These are phyloP conservation scores for Phaonia tiefii DNA, from an alignment of 2,888 invertebrate species.

Conservation along the genomic window DNA sequence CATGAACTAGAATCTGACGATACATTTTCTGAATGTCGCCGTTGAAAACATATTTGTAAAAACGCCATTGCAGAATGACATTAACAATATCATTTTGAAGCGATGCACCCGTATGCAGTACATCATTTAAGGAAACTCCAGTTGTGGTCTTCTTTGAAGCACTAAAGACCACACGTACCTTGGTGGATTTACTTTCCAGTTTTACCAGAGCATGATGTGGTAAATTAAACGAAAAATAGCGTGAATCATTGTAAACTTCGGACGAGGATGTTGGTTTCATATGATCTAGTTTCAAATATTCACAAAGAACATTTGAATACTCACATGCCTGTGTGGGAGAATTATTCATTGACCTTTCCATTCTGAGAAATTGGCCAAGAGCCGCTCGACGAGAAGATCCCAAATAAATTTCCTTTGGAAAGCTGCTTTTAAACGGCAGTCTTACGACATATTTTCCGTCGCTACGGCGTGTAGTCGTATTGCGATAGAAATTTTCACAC, in stretches of 20 bases:
- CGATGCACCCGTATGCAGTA: constrained; percentile 54
- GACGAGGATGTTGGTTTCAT: background rate
- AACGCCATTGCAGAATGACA: constrained; percentile 40
- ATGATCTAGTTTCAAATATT: constrained; percentile 11
- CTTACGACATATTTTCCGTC: background rate
- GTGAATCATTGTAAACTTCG: background rate
- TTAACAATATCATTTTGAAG: constrained; percentile 55
- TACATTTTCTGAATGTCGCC: constrained; percentile 33
- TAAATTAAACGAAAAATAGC: constrained; percentile 1
- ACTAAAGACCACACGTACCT: constrained; percentile 65
- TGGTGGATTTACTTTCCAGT: constrained; percentile 55
- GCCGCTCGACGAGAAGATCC: background rate
- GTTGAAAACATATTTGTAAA: constrained; percentile 25
- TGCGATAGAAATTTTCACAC: constrained; percentile 10
- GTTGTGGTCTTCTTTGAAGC: constrained; percentile 54
- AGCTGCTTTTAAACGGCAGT: background rate
- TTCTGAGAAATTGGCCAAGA: background rate
- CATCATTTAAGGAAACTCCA: constrained; percentile 58
- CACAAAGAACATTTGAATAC: background rate
- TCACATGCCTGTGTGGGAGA: background rate
- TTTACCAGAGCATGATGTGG: constrained; percentile 56
- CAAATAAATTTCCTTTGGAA: background rate
- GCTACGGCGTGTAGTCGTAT: background rate
- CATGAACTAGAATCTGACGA: constrained; percentile 31
- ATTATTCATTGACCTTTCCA: background rate